A percentile compares a stretch with the other conserved stretches of the same genome.
Conservation (phyloP, 2,113 vertebrate species). For the Leucoraja erinaceus region DNA sequence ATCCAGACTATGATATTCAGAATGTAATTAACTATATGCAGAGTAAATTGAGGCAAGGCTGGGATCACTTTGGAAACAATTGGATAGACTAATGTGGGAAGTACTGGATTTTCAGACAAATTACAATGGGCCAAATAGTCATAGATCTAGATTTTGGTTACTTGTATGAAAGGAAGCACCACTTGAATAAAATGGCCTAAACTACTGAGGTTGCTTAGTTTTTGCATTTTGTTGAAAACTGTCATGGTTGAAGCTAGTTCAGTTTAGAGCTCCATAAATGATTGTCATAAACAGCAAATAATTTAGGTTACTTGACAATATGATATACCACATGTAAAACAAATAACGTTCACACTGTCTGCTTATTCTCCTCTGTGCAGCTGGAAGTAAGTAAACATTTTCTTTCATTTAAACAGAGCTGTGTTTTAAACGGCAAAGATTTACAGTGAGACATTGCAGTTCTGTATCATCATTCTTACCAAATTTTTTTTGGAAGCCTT, state of each 20-base stretch:
- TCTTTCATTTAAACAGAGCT: constrained; percentile 24
- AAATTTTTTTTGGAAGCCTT: constrained; percentile 5
- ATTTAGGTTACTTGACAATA: not conserved
- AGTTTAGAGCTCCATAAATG: not conserved
- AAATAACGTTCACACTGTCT: constrained; percentile 6
- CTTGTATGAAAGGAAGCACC: not conserved
- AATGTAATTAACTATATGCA: not conserved
- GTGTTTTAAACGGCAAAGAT: constrained; percentile 14
- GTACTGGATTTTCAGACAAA: not conserved
- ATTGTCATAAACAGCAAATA: constrained; percentile 23
- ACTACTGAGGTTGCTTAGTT: not conserved
- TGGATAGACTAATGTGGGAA: not conserved
- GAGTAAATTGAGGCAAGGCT: not conserved
- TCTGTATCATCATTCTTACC: not conserved
- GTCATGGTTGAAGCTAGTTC: not conserved
- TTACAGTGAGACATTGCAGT: not conserved
- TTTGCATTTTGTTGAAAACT: not conserved
- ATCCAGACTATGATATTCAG: not conserved
- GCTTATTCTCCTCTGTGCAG: constrained; percentile 20
- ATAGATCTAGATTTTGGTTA: not conserved
- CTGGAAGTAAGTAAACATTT: constrained; percentile 31
- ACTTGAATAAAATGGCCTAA: not conserved
- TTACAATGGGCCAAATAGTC: not conserved
- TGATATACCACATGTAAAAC: constrained; percentile 31
- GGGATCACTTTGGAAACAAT: not conserved